Evolutionary conservation across 2,113 vertebrate species (phyloP), one percentile per base, ranked within the genome.

Genomic region (Laticauda laticaudata): DNA sequence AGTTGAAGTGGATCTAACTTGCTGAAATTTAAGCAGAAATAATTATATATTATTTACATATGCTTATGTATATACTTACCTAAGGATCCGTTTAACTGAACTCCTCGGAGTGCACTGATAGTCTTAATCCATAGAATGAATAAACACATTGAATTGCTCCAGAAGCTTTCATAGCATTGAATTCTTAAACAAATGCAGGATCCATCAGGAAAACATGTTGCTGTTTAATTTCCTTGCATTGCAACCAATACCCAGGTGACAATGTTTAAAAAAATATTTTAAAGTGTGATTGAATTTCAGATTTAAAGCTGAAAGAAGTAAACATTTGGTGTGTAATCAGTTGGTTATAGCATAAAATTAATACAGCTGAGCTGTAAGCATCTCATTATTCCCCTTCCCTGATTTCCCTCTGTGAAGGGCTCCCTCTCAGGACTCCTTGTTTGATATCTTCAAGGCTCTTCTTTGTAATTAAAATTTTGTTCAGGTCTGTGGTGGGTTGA

Each of bases 381-480:
- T 93, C 96, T 95, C 93, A 90, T 96, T 92, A 94, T 96, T 94
- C 92, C 59, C 75, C 91, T 95, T 92, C 95, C 92, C 85, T 92
- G 94, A 87, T 92, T 96, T 96, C 59, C 6, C 26, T 57, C 12
- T 87, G 24, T 95, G 81, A 95, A 92, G 93, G 94, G 4, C 29
- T n/a, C 29, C 61, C 95, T 91, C 59, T 69, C 55, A 94, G 94
- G 57, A 55, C 57, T 94, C 94, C 81, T 93, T 93, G 69, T 88
- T 29, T 56, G 69, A 57, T 89, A 75, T 92, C 91, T 75, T 45
- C 92, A 64, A 61, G 69, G 69, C 48, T 93, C 91, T 93, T 93
- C 86, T 59, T 81, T 92, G 39, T 92, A 95, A 93, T 95, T 93
- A 91, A 57, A 90, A 81, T 88, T 59, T 57, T 92, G 51, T 29